Conservation (phyloP, 2,113 vertebrate species). For the Gasterosteus nipponicus region DNA sequence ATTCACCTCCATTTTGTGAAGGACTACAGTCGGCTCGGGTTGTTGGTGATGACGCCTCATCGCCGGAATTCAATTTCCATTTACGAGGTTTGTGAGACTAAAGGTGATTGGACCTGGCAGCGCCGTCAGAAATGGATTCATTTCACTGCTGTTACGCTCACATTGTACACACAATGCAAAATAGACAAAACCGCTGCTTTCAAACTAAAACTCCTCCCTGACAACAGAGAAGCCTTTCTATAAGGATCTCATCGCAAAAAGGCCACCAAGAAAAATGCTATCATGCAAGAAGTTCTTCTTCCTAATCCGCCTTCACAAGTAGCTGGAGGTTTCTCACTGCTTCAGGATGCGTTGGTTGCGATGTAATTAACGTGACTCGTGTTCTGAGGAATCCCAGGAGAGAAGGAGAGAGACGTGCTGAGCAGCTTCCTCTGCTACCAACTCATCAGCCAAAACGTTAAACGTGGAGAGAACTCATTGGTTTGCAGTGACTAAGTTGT, state of each 20-base stretch:
- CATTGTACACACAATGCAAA: background rate
- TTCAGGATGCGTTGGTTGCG: constrained; percentile 35
- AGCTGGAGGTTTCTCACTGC: constrained; percentile 40
- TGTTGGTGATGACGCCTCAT: constrained; percentile 11
- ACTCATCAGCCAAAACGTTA: constrained; percentile 11
- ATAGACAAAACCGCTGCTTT: background rate
- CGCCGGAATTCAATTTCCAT: constrained; percentile 36
- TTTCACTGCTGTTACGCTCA: constrained; percentile 5
- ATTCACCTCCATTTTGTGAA: constrained; percentile 35
- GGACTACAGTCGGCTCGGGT: constrained; percentile 26
- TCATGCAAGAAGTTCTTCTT: constrained; percentile 20
- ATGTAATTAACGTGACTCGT: constrained; percentile 47
- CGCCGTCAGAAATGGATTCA: constrained; percentile 21
- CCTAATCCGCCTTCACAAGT: constrained; percentile 32
- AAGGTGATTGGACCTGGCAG: constrained; percentile 7
- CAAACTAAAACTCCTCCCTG: constrained; percentile 12
- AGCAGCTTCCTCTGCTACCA: background rate
- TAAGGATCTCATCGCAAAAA: constrained; percentile 1
- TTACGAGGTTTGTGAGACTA: constrained; percentile 12
- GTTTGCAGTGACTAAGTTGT: background rate
- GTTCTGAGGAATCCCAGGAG: constrained; percentile 27
- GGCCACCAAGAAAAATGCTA: constrained; percentile 8
- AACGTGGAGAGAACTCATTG: background rate
- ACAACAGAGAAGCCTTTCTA: background rate
- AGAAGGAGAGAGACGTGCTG: constrained; percentile 4